Percentiles rank a stretch among this genome's conserved stretches.
These are phyloP conservation scores for Epistrophe grossulariae DNA, from an alignment of 2,888 invertebrate genomes.

Conservation along the genomic window DNA sequence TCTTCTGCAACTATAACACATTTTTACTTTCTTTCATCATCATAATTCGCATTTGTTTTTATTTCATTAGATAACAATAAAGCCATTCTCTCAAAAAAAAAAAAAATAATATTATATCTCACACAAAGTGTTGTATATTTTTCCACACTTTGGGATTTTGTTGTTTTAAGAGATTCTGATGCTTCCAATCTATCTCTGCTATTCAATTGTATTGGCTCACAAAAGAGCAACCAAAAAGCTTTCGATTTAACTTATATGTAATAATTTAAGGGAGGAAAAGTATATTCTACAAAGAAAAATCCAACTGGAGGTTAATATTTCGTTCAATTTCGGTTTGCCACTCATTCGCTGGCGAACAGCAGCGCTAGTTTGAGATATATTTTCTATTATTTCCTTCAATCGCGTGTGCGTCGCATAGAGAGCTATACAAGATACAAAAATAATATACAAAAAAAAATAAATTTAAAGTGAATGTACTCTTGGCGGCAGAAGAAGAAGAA, in stretches of 20 bases:
- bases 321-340: slow-evolving; percentile 58
- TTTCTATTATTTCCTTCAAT: slow-evolving; percentile 51
- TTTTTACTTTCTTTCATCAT: slow-evolving; percentile 65
- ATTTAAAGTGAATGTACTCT: slow-evolving; percentile 72
- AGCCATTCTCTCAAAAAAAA: slow-evolving; percentile 45
- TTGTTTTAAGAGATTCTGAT: slow-evolving; percentile 62
- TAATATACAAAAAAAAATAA: slow-evolving; percentile 3
- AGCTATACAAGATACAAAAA: slow-evolving; percentile 35
- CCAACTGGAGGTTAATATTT: slow-evolving; percentile 62
- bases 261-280: neutral
- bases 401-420: slow-evolving; percentile 53
- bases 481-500: slow-evolving; percentile 67
- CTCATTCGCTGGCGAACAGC: slow-evolving; percentile 75
- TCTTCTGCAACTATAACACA: slow-evolving; percentile 42
- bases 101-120: slow-evolving; percentile 30
- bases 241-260: neutral
- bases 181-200: no score
- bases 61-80: slow-evolving; percentile 69
- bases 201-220: slow-evolving; percentile 15
- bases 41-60: slow-evolving; percentile 67
- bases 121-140: slow-evolving; percentile 21
- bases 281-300: slow-evolving; percentile 23
- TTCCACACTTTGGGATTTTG: slow-evolving; percentile 33
- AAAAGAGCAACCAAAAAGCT: slow-evolving; percentile 44
- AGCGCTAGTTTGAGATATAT: slow-evolving; percentile 65